Evolutionary conservation across 2,888 invertebrate genomes (phyloP).

Genomic region (Andrena fulva): DNA sequence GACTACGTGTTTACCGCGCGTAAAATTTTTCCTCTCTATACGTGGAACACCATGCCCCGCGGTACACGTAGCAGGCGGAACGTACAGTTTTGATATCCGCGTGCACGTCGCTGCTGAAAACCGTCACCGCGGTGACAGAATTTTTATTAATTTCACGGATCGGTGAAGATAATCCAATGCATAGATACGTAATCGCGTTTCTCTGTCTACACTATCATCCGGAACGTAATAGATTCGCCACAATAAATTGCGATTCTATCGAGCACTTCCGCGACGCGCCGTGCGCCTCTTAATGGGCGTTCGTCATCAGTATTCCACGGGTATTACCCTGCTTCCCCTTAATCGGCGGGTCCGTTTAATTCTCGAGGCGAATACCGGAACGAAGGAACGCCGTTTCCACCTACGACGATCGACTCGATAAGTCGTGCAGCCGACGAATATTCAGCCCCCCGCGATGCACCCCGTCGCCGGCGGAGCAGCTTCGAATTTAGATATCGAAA

Average conservation of each 20-base stretch:
- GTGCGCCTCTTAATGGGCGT: not conserved
- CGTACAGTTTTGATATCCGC: not conserved
- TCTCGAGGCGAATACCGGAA: slow-evolving; percentile 3
- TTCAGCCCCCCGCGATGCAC: not conserved
- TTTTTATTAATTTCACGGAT: slow-evolving; percentile 48
- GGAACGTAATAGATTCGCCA: not conserved
- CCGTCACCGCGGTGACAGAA: slow-evolving; percentile 18
- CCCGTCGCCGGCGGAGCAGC: not conserved
- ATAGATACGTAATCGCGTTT: not conserved
- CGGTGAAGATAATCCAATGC: slow-evolving; percentile 4
- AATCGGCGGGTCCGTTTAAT: slow-evolving; percentile 22
- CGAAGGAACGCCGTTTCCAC: slow-evolving; percentile 10
- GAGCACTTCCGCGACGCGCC: not conserved
- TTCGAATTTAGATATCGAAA: slow-evolving; percentile 53
- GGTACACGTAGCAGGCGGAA: not conserved
- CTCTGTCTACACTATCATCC: not conserved
- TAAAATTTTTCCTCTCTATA: slow-evolving; percentile 72
- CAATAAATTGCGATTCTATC: slow-evolving; percentile 16
- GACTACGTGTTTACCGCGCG: slow-evolving; percentile 68
- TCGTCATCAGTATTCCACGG: slow-evolving; percentile 18
- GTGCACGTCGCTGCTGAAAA: slow-evolving; percentile 4
- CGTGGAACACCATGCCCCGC: slow-evolving; percentile 10
- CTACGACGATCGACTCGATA: not conserved
- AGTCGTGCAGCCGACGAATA: not conserved
- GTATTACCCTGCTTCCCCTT: not conserved